These are phyloP conservation scores for Ditylenchus dipsaci DNA, from an alignment of 1,140 invertebrate species.

Conservation along the genomic window DNA sequence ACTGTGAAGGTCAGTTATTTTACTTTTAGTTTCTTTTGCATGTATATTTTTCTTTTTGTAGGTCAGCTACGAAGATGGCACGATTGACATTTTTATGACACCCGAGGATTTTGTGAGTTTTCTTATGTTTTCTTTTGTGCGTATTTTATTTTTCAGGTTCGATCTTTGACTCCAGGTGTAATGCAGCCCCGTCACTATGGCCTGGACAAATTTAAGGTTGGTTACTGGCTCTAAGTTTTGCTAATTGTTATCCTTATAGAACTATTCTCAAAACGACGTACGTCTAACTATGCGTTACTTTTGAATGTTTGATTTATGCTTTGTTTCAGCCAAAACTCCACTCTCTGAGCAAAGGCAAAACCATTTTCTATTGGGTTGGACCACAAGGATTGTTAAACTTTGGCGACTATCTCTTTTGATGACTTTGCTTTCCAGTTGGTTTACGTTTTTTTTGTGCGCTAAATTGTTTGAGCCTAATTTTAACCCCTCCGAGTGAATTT, in stretches of 20 bases:
- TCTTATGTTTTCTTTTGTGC: too few relatives aligned
- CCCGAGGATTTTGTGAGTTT: slow-evolving; percentile 92
- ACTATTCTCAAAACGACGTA: too few relatives aligned
- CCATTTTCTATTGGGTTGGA: slow-evolving; percentile 65
- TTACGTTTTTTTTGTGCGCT: too few relatives aligned
- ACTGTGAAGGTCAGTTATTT: slow-evolving; percentile 77
- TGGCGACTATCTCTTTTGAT: slow-evolving; percentile 97
- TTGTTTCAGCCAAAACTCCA: slow-evolving; percentile 22
- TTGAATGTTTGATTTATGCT: too few relatives aligned
- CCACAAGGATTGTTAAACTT: slow-evolving; percentile 92
- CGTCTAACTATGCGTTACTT: too few relatives aligned
- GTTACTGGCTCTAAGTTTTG: not conserved
- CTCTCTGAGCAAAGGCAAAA: slow-evolving; percentile 1
- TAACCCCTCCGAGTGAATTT: slow-evolving; percentile 92
- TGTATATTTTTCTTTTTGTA: slow-evolving; percentile 23
- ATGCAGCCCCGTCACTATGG: slow-evolving; percentile 96
- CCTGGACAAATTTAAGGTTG: slow-evolving; percentile 82
- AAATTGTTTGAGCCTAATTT: too few relatives aligned
- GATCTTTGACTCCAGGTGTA: slow-evolving; percentile 93
- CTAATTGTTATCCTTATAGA: too few relatives aligned
- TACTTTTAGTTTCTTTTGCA: too few relatives aligned
- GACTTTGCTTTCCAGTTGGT: slow-evolving; percentile 91
- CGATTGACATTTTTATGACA: slow-evolving; percentile 91
- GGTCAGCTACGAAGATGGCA: slow-evolving; percentile 62
- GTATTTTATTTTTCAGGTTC: too few relatives aligned